phyloP scores from a whole-genome alignment of 2,113 vertebrate species.

The Vombatus ursinus region DNA sequence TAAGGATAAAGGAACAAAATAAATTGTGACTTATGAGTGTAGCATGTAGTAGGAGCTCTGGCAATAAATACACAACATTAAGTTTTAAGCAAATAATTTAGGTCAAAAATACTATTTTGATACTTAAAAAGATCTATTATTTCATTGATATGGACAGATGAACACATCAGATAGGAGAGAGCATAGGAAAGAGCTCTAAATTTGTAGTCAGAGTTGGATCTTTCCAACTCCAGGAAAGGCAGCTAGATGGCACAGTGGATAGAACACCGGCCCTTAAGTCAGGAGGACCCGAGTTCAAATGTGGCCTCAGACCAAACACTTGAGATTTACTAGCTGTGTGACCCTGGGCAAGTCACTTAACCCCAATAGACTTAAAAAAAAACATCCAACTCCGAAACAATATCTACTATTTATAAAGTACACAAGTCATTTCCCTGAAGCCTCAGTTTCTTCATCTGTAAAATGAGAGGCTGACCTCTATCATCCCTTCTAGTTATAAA shows the following conservation, averaged over 20 bases:
- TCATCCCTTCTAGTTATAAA: background rate
- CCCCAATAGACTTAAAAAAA: background rate
- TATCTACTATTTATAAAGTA: background rate
- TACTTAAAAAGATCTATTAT: background rate
- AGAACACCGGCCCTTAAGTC: too few relatives aligned
- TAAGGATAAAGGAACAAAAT: background rate
- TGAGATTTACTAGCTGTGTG: too few relatives aligned
- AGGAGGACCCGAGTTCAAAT: too few relatives aligned
- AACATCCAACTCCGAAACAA: background rate
- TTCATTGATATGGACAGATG: background rate
- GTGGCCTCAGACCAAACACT: too few relatives aligned
- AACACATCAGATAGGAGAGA: background rate
- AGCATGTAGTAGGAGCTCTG: background rate
- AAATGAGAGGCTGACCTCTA: conserved; percentile 10
- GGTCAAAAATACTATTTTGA: background rate
- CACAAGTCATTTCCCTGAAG: background rate
- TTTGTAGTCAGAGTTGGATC: background rate
- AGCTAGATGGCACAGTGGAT: too few relatives aligned
- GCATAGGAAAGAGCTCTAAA: background rate
- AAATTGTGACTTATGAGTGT: background rate
- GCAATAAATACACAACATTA: background rate
- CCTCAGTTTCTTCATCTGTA: conserved; percentile 48
- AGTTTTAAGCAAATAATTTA: background rate
- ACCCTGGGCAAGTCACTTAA: too few relatives aligned
- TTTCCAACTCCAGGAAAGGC: too few relatives aligned